Percentiles rank a stretch among this genome's conserved stretches.
Evolutionary conservation across 2,888 invertebrate genomes (phyloP).

Genomic region (Isoperla grammatica): DNA sequence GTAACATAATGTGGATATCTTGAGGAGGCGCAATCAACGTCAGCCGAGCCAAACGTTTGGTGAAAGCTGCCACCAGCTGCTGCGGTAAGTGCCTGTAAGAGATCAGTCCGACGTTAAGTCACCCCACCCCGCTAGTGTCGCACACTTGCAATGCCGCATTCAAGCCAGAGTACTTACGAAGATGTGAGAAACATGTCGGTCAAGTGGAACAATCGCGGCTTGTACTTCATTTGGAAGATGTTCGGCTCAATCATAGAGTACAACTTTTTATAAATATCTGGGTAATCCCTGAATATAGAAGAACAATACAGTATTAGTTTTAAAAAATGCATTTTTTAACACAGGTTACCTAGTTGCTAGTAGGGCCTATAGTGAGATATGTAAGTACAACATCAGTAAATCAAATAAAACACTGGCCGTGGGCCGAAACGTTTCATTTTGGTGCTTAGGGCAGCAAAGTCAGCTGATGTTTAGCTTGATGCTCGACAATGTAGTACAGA

Average conservation of each 20-base stretch:
- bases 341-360: too few species aligned
- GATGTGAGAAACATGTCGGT: constrained; percentile 89
- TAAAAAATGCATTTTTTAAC: too few species aligned
- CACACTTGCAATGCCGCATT: too few species aligned
- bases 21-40: constrained; percentile 51
- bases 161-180: constrained; percentile 71
- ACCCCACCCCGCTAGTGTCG: too few species aligned
- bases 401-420: too few species aligned
- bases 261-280: constrained; percentile 90
- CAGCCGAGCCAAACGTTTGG: constrained; percentile 74
- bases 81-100: constrained; percentile 84
- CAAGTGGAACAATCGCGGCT: constrained; percentile 80
- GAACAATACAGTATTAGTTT: neutral
- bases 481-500: too few species aligned
- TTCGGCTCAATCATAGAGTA: constrained; percentile 90
- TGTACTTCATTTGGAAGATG: constrained; percentile 86
- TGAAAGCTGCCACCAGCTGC: constrained; percentile 86
- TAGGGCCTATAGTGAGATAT: too few species aligned
- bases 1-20: constrained; percentile 67
- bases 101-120: too few species aligned
- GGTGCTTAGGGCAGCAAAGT: too few species aligned
- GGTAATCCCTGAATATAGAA: constrained; percentile 62
- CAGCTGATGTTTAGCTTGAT: too few species aligned
- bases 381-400: too few species aligned
- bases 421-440: too few species aligned